Evolutionary conservation across 2,113 vertebrate genomes (phyloP), one percentile per base, ranked within the genome.

Genomic region (Lophochroa leadbeateri): DNA sequence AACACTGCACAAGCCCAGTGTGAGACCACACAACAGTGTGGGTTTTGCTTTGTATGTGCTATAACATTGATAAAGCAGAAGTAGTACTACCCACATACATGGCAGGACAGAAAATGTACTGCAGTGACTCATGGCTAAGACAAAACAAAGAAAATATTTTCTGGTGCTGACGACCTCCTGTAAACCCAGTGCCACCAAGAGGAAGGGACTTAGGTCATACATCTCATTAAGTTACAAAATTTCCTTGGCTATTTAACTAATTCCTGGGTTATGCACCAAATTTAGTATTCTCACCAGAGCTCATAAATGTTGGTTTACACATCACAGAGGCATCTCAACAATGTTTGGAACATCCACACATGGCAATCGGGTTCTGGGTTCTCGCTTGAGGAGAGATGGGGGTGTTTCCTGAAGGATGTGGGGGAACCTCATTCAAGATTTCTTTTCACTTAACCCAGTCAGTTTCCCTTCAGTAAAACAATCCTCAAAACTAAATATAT

Each of bases 401-500:
- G 86, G 84, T 90, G 70, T 93, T 82, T 78, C 86, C 90, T 49
- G 29, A 81, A 63, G 37, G 31, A 47, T 41, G 95, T 68, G 83
- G 47, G 72, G 77, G 57, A 90, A 46, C 43, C 67, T 93, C 88
- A 61, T 72, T 69, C 52, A 65, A 52, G 77, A 69, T 82, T 94
- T 92, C 72, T 47, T 69, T 88, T 83, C 90, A 71, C 72, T 70
- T 65, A 90, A 47, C 47, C 46, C 80, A 90, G 92, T 21, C 39
- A 41, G 47, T 61, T 96, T 95, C 82, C 28, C 65, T 87, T 35
- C 57, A 87, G 31, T 87, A 79, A 91, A 88, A 89, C 37, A 92
- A 95, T 84, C 74, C 46, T 82, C 43, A 93, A 93, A 95, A 96
- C 61, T 80, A 88, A 90, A 78, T 72, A 37, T 92, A 88, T 79